Evolutionary conservation across 2,113 vertebrate genomes (phyloP), one percentile per base, ranked within the genome.

Genomic region (Callocephalon fimbriatum): DNA sequence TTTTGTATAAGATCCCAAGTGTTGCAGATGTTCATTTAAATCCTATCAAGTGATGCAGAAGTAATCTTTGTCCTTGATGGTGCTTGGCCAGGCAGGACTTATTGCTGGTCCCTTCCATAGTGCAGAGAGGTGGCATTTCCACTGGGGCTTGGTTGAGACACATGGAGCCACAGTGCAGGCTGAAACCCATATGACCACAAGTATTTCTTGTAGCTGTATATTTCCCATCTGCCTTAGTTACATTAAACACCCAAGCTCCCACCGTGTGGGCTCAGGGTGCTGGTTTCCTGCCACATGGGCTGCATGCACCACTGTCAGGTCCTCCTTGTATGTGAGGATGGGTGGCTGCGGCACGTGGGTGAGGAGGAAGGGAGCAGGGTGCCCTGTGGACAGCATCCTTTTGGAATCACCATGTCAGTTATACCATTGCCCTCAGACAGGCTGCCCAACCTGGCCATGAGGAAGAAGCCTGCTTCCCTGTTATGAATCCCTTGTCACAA

Each of bases 321-420:
- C 14, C 35, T 83, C 32, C 31, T 50, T 48, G 25, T 9, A 6
- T 3, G 20, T 56, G 37, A 42, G 23, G 16, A 21, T 1, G 7
- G 10, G 26, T 50, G 48, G 10, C 29, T 61, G 58, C 29, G 48
- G 32, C 10, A 10, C 0, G 0, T 7, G 12, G 12, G 56, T 1
- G 4, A 73, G 23, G 22, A 63, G 31, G 37, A 58, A 82, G 23
- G 53, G 71, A 65, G 15, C 15, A 65, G 32, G 21, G 8, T 58
- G 22, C 50, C 42, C 67, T 22, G 25, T 44, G 73, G 38, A 25
- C 42, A 75, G 7, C 51, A 62, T 50, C 9, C 9, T 26, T 15
- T 25, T 72, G 37, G 29, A 21, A 31, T 47, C 1, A 1, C 40
- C 17, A 12, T 29, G n/a, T 70, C 37, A 37, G 22, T 37, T 27